Conservation (phyloP, 2,113 vertebrate species). For the Conger conger region DNA sequence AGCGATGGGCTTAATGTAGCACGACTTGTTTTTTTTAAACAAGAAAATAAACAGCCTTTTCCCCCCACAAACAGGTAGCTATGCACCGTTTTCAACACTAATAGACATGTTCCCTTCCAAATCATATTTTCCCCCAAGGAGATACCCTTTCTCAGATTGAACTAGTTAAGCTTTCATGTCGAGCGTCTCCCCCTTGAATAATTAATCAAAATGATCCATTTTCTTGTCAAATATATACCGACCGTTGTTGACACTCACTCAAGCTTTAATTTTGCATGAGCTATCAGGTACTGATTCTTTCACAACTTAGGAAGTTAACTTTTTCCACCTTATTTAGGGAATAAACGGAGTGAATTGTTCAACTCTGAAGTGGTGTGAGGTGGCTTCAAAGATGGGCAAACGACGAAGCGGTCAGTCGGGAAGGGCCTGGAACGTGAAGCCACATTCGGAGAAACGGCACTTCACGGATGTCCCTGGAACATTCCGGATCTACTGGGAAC, state of each 20-base stretch:
- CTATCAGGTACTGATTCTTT: neutral
- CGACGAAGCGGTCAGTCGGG: neutral
- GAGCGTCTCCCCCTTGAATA: neutral
- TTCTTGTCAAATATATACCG: conserved; percentile 4
- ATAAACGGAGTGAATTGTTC: neutral
- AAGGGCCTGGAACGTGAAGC: neutral
- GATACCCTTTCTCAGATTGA: neutral
- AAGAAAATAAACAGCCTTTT: neutral
- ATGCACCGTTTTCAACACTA: neutral
- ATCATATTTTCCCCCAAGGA: conserved; percentile 2
- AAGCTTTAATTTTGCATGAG: conserved; percentile 7
- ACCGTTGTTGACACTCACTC: neutral
- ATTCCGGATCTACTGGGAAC: neutral
- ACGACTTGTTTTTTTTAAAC: neutral
- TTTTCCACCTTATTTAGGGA: neutral
- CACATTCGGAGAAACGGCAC: neutral
- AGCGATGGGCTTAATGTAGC: neutral
- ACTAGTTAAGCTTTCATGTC: conserved; percentile 1
- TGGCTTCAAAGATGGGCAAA: neutral
- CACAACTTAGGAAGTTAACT: neutral
- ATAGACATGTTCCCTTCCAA: neutral
- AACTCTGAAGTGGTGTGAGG: neutral
- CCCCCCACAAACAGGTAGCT: neutral
- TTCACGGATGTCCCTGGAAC: neutral
- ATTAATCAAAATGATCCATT: conserved; percentile 11